phyloP scores from a whole-genome alignment of 2,888 invertebrate genomes.

The Mythimna albipuncta region DNA sequence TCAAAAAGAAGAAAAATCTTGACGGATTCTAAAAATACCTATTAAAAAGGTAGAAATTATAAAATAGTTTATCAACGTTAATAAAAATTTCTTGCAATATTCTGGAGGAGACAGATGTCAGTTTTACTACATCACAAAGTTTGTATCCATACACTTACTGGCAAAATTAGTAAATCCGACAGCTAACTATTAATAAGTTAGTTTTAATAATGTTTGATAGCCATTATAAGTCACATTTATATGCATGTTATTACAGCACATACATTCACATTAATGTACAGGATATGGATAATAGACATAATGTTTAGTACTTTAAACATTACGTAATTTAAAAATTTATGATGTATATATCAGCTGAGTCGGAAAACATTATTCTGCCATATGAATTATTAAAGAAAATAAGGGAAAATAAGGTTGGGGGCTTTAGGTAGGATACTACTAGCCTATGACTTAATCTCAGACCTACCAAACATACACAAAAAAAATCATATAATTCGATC shows the following conservation, averaged over 20 bases:
- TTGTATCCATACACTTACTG: background rate
- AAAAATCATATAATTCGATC: no score
- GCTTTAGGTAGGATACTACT: no score
- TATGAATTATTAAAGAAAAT: no score
- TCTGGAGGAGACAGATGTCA: background rate
- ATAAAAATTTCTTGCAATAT: background rate
- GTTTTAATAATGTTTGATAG: conserved; percentile 23
- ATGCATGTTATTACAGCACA: conserved; percentile 19
- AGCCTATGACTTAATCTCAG: no score
- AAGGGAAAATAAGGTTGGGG: no score
- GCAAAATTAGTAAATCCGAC: conserved; percentile 4
- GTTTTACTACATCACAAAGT: background rate
- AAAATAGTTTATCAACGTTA: background rate
- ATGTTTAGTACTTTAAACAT: background rate
- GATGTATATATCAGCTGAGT: no score
- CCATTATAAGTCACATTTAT: conserved; percentile 32
- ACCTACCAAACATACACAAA: no score
- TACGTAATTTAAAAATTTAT: background rate
- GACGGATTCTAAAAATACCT: background rate
- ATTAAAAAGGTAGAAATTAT: background rate
- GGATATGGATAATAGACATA: conserved; percentile 26
- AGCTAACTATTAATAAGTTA: conserved; percentile 4
- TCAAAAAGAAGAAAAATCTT: background rate
- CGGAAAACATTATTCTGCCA: no score
- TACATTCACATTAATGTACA: conserved; percentile 33